phyloP scores from a whole-genome alignment of 2,113 vertebrate species.

The Pipra filicauda region DNA sequence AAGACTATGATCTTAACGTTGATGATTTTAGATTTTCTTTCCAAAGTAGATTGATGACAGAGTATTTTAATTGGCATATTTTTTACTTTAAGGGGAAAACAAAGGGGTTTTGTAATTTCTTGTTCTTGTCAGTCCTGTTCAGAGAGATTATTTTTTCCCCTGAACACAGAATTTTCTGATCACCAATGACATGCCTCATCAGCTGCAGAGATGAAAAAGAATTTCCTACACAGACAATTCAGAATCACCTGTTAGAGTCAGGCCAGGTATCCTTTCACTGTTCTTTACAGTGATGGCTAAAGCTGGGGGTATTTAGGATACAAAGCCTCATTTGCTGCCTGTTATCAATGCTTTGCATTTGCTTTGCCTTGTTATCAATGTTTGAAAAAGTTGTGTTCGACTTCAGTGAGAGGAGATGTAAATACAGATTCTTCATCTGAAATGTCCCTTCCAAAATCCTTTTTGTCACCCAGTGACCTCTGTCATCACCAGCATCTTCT shows the following conservation, averaged over 20 bases:
- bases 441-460: neutral
- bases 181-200: neutral
- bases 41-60: neutral
- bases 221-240: neutral
- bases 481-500: neutral
- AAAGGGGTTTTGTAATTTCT: neutral
- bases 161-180: neutral
- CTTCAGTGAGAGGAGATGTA: neutral
- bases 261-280: neutral
- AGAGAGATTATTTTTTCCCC: neutral
- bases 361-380: neutral
- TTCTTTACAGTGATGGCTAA: neutral
- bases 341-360: neutral
- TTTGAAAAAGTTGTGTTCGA: neutral
- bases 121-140: neutral
- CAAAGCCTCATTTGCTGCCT: neutral
- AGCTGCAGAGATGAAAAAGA: neutral
- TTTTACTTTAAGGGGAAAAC: neutral
- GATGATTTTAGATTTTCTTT: neutral
- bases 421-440: neutral
- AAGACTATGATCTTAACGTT: neutral
- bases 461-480: neutral
- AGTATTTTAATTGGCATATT: neutral
- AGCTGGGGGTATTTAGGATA: neutral
- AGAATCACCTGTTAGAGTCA: neutral